Evolutionary conservation across 2,113 vertebrate species (phyloP).

Genomic region (Actenoides hombroni): DNA sequence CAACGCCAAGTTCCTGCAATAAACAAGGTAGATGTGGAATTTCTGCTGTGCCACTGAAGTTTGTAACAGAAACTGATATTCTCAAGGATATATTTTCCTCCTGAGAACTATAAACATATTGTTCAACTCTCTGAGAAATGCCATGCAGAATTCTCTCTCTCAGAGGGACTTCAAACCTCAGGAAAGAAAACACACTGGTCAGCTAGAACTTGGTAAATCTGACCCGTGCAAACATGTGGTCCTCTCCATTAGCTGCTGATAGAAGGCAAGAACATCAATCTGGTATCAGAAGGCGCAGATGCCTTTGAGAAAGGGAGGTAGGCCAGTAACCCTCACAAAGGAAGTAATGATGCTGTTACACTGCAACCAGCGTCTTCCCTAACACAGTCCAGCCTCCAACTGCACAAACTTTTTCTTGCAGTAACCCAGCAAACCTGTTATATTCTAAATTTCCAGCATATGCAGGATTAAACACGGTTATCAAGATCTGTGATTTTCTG

Average conservation of each 20-base stretch:
- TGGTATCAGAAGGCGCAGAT: neutral
- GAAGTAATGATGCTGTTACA: neutral
- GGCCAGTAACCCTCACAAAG: neutral
- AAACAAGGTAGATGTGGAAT: neutral
- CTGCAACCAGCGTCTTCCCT: neutral
- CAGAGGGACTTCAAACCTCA: neutral
- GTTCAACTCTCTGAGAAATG: neutral
- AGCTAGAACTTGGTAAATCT: neutral
- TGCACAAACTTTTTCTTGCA: neutral
- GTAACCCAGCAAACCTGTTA: neutral
- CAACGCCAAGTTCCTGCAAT: neutral
- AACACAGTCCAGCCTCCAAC: neutral
- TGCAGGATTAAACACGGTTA: neutral
- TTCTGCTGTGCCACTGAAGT: neutral
- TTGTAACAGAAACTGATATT: neutral
- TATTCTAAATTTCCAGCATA: fast-evolving
- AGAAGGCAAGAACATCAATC: neutral
- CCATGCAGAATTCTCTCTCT: neutral
- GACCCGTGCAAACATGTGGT: fast-evolving
- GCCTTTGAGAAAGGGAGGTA: neutral
- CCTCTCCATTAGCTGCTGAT: neutral
- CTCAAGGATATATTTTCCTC: neutral
- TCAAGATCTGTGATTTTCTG: neutral
- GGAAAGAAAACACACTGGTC: neutral
- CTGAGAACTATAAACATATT: neutral